phyloP scores from a whole-genome alignment of 2,797 vertebrate genomes.

The Anolis apletophallus region DNA sequence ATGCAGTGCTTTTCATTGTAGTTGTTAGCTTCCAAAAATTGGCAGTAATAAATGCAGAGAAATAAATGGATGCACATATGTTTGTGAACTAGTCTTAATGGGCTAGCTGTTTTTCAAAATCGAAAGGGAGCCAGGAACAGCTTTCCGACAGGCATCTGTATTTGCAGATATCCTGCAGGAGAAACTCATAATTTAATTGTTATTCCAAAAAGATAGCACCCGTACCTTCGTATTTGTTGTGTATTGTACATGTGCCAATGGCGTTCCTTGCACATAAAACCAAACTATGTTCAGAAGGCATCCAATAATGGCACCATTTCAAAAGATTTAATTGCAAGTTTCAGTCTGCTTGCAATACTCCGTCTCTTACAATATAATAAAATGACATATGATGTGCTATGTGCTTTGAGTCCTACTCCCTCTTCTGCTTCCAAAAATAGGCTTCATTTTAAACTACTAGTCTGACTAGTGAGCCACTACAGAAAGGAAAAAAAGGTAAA shows the following conservation, averaged over 20 bases:
- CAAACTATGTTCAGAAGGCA: conserved; percentile 18
- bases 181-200: background rate
- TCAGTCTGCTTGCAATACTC: conserved; percentile 6
- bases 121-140: background rate
- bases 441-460: conserved; percentile 25
- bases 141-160: background rate
- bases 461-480: conserved; percentile 14
- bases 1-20: background rate
- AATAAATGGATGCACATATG: background rate
- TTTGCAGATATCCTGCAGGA: conserved; percentile 20
- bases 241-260: background rate
- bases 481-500: conserved; percentile 23
- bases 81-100: background rate
- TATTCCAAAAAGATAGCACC: conserved; percentile 29
- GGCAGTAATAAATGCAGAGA: background rate
- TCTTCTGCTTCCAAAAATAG: conserved; percentile 16
- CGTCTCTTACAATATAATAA: background rate
- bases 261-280: conserved; percentile 34
- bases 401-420: background rate
- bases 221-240: background rate
- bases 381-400: conserved; percentile 8
- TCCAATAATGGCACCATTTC: conserved; percentile 40
- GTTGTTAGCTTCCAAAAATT: background rate
- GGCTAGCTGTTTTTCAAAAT: background rate
- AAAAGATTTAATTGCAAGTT: conserved; percentile 1